Base-by-base conservation (phyloP, 2,797 vertebrate species). In the Cyprinodon diabolis region DNA sequence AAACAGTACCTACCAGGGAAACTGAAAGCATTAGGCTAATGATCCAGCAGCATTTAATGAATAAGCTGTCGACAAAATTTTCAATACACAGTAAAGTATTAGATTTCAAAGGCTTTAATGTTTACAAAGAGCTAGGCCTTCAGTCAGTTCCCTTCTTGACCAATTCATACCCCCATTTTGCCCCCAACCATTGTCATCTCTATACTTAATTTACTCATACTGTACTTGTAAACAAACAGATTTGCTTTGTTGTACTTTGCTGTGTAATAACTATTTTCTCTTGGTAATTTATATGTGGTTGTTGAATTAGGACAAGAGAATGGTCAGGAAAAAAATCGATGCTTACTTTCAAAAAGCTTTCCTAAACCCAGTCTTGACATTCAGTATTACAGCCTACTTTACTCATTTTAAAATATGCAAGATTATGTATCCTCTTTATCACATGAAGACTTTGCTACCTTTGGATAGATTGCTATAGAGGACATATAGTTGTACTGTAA, bases 1-100 rank as follows among this genome's bases (percentile, higher is more conserved):
- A 25, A 74, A 77, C 43, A 40, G 54, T 47, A 80, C 58, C 2
- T 75, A 21, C 6, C 68, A 66, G 52, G 55, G n/a, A 68, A 78
- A 57, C 17, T 51, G 6, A 73, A 83, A 45, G 43, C 71, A 12
- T 71, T 6, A 45, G 14, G 47, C 52, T 57, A 21, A 48, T 51
- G 60, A 60, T 54, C 10, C n/a, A 37, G 35, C 15, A 14, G 15
- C 19, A 13, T 19, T 43, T 58, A 68, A 15, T 40, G 10, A 71
- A 0, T 66, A 67, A 14, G 37, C 9, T 52, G 35, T 65, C 66
- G 55, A 9, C 3, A 66, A 48, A 57, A 13, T 43, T n/a, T 12
- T 14, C 15, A 37, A 37, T 40, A 30, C 35, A 71, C n/a, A 8
- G 14, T 43, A 19, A 23, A 54, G 48, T 43, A 72, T 0, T 37